These are phyloP conservation scores for Danio jaintianensis DNA, from an alignment of 2,797 vertebrate species.

Conservation along the genomic window DNA sequence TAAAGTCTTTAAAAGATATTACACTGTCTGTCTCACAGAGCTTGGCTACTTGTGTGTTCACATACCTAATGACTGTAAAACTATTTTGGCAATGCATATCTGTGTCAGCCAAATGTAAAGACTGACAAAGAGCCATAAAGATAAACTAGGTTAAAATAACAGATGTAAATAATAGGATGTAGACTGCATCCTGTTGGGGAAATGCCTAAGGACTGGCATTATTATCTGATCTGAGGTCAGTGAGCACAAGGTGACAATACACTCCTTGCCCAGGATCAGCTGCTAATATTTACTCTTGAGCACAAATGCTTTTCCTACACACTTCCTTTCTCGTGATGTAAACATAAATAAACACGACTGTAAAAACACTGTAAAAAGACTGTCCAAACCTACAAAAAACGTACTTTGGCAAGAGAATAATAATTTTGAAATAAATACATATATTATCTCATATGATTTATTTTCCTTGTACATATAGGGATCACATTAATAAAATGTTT, in stretches of 20 bases:
- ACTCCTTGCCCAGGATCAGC: constrained; percentile 16
- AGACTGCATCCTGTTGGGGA: constrained; percentile 27
- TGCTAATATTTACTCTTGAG: constrained; percentile 40
- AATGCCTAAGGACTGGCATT: constrained; percentile 19
- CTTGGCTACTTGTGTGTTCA: constrained; percentile 30
- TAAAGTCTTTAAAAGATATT: background rate
- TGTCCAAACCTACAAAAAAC: too few relatives aligned
- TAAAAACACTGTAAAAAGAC: background rate
- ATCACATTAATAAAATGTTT: too few relatives aligned
- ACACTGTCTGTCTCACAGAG: background rate
- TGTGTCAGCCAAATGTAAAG: constrained; percentile 8
- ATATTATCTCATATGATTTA: too few relatives aligned
- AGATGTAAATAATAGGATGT: constrained; percentile 36
- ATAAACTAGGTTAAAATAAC: constrained; percentile 19
- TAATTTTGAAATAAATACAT: too few relatives aligned
- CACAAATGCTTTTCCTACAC: constrained; percentile 43
- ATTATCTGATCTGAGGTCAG: constrained; percentile 35
- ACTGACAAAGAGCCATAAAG: constrained; percentile 8
- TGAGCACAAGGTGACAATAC: constrained; percentile 22
- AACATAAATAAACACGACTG: constrained; percentile 11
- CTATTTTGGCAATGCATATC: constrained; percentile 24
- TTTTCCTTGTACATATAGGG: too few relatives aligned
- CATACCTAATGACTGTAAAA: constrained; percentile 40
- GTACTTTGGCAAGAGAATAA: too few relatives aligned
- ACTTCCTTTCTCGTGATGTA: constrained; percentile 57